Evolutionary conservation across 2,113 vertebrate species (phyloP), one percentile per base, ranked within the genome.

Genomic region (Colaptes auratus): DNA sequence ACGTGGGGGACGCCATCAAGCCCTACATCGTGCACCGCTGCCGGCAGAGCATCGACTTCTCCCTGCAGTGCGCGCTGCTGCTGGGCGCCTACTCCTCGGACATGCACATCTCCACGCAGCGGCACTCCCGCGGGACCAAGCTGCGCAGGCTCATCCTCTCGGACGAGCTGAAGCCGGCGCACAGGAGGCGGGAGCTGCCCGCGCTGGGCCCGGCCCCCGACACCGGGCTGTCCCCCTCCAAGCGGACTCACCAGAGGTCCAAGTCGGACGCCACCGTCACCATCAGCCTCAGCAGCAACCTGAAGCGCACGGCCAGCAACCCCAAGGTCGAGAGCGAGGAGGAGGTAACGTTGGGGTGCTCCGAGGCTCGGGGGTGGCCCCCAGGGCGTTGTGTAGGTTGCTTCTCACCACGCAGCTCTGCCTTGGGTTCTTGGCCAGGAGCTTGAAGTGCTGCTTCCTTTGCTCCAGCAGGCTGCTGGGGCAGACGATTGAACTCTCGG

Each of bases 41-140:
- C 97, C 98, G 99, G 20, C 99, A 99, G 97, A 99, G 99, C 97
- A 97, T 99, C 93, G 98, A 99, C 92, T 99, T 99, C 97, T 99
- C 99, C 18, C 98, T 99, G 59, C 98, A 96, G 72, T 99, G 99
- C 1, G 99, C 99, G 73, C 99, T 99, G 93, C 98, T 99, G 59
- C 98, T 99, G 3, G 99, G 99, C 0, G 99, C 99, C 27, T 99
- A 99, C 94, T 99, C 99, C 52, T 99, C 99, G 0, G 99, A 99
- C 97, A 99, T 99, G 99, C 99, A 99, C 98, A 99, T 99, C 97
- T 99, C 99, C 96, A 98, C 99, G 0, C 99, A 99, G 95, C 98
- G 98, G 6, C 98, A 99, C 95, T 99, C 99, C 4, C 96, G 99
- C 0, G 99, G 99, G 69, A 99, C 99, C 97, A 99, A 99, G 76